Base-by-base conservation (phyloP, 2,113 vertebrate genomes). In the Orthonyx spaldingii region DNA sequence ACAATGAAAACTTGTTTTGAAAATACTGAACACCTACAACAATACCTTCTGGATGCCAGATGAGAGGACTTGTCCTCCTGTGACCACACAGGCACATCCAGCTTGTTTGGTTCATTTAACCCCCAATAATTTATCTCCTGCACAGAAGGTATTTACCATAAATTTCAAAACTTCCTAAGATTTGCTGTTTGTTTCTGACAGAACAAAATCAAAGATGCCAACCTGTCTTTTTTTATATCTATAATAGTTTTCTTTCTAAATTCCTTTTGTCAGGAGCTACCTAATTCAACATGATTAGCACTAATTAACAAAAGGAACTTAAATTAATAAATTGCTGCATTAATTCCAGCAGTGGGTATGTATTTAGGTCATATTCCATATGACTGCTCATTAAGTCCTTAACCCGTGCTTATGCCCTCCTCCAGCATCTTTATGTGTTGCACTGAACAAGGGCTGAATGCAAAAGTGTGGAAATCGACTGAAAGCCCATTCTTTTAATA, bases 1-100 rank as follows among this genome's bases (percentile, higher is more conserved):
- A 97, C 95, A 96, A 95, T 95, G 93, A 97, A 98, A 98, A 97
- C 97, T 95, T 98, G 98, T 98, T 98, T 98, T 97, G 97, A 97
- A 98, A 98, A 97, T 96, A 97, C 89, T 80, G 87, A 96, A 97
- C 97, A 98, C 93, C 96, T 97, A 91, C 97, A 97, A 96, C 97
- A 97, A 97, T 93, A 93, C 95, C 92, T 97, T 94, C 94, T 96
- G 69, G 92, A 85, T 85, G 91, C 65, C 75, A 95, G 95, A 94
- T 42, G 35, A 86, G 85, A 96, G 86, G 78, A 85, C 91, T 84
- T 96, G 94, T 95, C 91, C 90, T 97, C 82, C 78, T 5, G 10
- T 95, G 92, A 93, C 92, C 92, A 78, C 61, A 89, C 33, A 60
- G 56, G 75, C 70, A 56, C 75, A 95, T 91, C 75, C 92, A 93